A percentile compares a stretch with the other conserved stretches of the same genome.
phyloP scores from a whole-genome alignment of 2,113 vertebrate genomes.

The Mustelus asterias region DNA sequence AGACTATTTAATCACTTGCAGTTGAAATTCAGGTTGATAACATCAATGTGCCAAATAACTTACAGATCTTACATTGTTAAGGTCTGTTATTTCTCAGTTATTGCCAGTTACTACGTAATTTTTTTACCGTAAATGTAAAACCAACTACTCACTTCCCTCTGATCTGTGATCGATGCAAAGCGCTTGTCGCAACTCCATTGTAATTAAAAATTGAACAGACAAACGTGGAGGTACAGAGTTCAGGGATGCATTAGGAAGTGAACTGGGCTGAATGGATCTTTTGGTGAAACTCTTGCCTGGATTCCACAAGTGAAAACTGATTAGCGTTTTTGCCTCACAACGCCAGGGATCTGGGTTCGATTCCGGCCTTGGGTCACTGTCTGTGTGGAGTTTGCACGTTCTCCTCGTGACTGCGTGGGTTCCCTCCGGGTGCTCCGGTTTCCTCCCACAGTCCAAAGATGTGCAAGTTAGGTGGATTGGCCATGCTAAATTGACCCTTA shows the following conservation, averaged over 20 bases:
- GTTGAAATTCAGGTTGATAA: background rate
- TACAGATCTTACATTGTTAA: background rate
- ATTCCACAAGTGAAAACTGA: background rate
- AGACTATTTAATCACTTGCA: background rate
- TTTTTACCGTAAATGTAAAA: background rate
- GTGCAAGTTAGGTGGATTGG: no score
- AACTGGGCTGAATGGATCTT: background rate
- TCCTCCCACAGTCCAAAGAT: no score
- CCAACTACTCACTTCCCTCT: background rate
- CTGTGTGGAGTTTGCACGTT: no score
- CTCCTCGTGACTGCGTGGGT: no score
- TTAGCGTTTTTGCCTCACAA: no score
- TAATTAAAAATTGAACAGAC: background rate
- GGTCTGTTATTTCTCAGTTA: conserved; percentile 18
- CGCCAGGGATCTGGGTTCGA: no score
- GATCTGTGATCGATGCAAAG: background rate
- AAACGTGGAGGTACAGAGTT: background rate
- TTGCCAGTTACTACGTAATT: conserved; percentile 2
- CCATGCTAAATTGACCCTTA: no score
- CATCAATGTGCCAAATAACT: background rate
- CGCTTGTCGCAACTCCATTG: background rate
- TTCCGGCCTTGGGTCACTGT: no score
- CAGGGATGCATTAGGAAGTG: background rate
- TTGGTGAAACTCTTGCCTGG: background rate
- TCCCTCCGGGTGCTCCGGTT: no score